Percentiles rank a stretch among this genome's conserved stretches.
phyloP scores from a whole-genome alignment of 2,888 invertebrate species.

The Pocota personata region DNA sequence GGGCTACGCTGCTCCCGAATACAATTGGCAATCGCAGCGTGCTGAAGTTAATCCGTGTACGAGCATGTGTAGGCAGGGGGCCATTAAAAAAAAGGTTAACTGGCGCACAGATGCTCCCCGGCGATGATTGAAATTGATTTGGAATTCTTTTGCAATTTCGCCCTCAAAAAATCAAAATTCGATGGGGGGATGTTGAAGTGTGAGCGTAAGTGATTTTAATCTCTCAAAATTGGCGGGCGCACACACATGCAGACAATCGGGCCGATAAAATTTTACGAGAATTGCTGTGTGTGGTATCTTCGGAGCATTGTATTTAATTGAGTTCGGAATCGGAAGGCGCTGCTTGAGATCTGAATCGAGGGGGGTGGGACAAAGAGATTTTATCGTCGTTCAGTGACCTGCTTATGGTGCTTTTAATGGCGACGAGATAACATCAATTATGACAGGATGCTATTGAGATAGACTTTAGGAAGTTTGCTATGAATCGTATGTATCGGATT shows the following conservation, averaged over 20 bases:
- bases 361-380: constrained; percentile 40
- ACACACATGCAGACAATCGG: constrained; percentile 31
- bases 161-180: constrained; percentile 19
- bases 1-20: not conserved
- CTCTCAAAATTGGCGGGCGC: constrained; percentile 56
- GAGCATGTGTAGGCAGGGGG: not conserved
- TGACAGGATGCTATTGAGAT: not conserved
- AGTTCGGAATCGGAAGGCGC: constrained; percentile 6
- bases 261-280: constrained; percentile 65
- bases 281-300: constrained; percentile 30
- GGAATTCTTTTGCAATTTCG: constrained; percentile 39
- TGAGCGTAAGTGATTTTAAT: constrained; percentile 66
- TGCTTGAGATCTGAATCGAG: constrained; percentile 4
- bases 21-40: constrained; percentile 11
- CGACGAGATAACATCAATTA: constrained; percentile 25
- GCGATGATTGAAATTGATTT: constrained; percentile 68
- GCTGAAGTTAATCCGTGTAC: constrained; percentile 20
- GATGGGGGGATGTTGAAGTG: constrained; percentile 15
- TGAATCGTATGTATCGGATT: not conserved
- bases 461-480: not conserved
- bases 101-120: constrained; percentile 48
- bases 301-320: constrained; percentile 32
- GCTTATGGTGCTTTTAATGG: constrained; percentile 48
- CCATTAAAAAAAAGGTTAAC: constrained; percentile 42
- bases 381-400: constrained; percentile 58